These are phyloP conservation scores for Archips xylosteana DNA, from an alignment of 2,888 invertebrate species.

Conservation along the genomic window DNA sequence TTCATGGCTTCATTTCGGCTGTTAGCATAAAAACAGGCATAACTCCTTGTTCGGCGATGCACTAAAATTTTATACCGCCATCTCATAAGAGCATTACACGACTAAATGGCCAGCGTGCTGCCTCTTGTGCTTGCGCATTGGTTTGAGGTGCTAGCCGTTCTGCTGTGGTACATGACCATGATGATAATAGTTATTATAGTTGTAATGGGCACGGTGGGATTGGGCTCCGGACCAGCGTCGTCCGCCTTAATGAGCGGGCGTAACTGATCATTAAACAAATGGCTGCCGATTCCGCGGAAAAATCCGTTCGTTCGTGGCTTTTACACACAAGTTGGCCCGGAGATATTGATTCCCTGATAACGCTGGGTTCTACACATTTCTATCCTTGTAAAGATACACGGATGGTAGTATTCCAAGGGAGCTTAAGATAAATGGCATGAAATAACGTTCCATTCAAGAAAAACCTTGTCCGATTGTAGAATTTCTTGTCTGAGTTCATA, in stretches of 20 bases:
- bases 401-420: too few relatives aligned
- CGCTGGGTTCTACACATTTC: neutral
- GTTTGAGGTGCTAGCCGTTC: neutral
- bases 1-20: constrained; percentile 19
- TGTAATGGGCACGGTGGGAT: neutral
- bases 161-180: neutral
- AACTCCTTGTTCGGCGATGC: constrained; percentile 17
- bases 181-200: constrained; percentile 1
- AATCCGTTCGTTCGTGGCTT: neutral
- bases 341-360: neutral
- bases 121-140: neutral
- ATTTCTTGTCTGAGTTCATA: too few relatives aligned
- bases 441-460: too few relatives aligned
- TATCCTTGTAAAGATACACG: too few relatives aligned
- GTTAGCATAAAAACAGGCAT: constrained; percentile 13
- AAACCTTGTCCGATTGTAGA: too few relatives aligned
- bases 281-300: neutral
- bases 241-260: neutral
- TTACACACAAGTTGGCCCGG: neutral
- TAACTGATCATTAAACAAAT: neutral
- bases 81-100: constrained; percentile 17
- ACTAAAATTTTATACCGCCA: constrained; percentile 31
- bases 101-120: constrained; percentile 7
- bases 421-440: too few relatives aligned
- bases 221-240: neutral